Evolutionary conservation across 2,888 invertebrate genomes (phyloP).

Genomic region (Drosophila cognata): DNA sequence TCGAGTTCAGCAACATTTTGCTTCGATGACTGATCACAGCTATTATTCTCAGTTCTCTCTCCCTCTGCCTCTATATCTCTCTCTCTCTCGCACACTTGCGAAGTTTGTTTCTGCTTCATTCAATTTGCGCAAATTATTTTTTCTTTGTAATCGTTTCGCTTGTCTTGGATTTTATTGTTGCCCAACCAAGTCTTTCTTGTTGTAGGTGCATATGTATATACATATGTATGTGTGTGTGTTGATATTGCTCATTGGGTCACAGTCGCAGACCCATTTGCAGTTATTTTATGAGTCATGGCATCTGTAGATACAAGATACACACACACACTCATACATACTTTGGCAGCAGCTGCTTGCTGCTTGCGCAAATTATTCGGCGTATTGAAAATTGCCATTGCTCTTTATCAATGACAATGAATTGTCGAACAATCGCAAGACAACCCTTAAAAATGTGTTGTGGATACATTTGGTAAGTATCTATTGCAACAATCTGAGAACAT

Average conservation of each 20-base stretch:
- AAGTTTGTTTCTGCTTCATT: slow-evolving; percentile 19
- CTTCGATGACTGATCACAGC: slow-evolving; percentile 69
- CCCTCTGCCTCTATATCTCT: not conserved
- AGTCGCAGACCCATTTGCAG: slow-evolving; percentile 49
- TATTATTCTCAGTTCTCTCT: slow-evolving; percentile 43
- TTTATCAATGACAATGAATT: slow-evolving; percentile 75
- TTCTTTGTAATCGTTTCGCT: slow-evolving; percentile 76
- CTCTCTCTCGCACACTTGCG: not conserved
- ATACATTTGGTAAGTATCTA: slow-evolving; percentile 16
- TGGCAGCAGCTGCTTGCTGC: slow-evolving; percentile 48
- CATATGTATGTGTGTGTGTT: slow-evolving; percentile 37
- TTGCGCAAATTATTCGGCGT: slow-evolving; percentile 64
- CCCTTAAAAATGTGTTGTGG: slow-evolving; percentile 39
- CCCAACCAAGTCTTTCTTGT: slow-evolving; percentile 55
- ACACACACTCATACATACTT: slow-evolving; percentile 7
- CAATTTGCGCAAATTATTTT: slow-evolving; percentile 78
- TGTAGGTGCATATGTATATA: slow-evolving; percentile 65
- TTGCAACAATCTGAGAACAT: slow-evolving; percentile 25
- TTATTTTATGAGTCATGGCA: slow-evolving; percentile 59
- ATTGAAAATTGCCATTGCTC: slow-evolving; percentile 61
- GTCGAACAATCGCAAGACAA: slow-evolving; percentile 43
- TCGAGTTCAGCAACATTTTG: slow-evolving; percentile 68
- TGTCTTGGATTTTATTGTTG: slow-evolving; percentile 72
- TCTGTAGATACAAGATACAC: slow-evolving; percentile 35
- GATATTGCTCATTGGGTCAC: slow-evolving; percentile 75